Conservation (phyloP, 2,113 vertebrate genomes). For the Paracanthobrama guichenoti region DNA sequence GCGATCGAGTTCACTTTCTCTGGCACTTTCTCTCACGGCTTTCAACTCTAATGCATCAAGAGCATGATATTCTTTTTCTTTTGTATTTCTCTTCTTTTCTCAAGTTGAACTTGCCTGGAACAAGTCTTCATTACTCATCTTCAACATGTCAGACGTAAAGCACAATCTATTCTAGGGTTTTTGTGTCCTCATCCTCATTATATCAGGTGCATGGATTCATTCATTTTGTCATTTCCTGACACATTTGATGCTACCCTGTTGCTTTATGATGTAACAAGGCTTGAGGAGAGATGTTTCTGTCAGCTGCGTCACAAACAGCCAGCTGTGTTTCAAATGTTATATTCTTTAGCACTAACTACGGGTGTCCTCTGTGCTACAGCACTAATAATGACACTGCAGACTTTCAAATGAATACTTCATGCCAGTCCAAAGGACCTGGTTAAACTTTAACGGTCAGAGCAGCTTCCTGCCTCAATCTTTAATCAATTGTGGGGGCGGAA, state of each 20-base stretch:
- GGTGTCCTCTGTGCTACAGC: background rate
- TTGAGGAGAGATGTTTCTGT: background rate
- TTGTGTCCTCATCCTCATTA: background rate
- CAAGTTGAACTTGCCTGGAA: background rate
- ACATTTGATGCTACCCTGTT: background rate
- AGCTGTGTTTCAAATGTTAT: background rate
- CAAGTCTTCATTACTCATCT: background rate
- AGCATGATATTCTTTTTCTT: background rate
- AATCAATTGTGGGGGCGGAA: background rate
- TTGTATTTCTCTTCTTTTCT: background rate
- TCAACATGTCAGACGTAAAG: background rate
- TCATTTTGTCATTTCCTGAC: background rate
- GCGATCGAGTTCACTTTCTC: background rate
- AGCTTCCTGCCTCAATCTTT: conserved; percentile 1
- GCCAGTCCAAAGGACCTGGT: no score
- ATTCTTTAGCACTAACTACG: background rate
- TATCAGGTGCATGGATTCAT: background rate
- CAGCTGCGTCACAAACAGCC: background rate
- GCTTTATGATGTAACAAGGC: background rate
- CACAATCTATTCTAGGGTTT: background rate
- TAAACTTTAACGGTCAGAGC: background rate
- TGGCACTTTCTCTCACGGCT: background rate
- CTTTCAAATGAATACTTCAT: conserved; percentile 30
- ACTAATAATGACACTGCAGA: background rate
- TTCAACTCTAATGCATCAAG: background rate